Evolutionary conservation across 2,113 vertebrate genomes (phyloP), one percentile per base, ranked within the genome.

Genomic region (Apteryx owenii): DNA sequence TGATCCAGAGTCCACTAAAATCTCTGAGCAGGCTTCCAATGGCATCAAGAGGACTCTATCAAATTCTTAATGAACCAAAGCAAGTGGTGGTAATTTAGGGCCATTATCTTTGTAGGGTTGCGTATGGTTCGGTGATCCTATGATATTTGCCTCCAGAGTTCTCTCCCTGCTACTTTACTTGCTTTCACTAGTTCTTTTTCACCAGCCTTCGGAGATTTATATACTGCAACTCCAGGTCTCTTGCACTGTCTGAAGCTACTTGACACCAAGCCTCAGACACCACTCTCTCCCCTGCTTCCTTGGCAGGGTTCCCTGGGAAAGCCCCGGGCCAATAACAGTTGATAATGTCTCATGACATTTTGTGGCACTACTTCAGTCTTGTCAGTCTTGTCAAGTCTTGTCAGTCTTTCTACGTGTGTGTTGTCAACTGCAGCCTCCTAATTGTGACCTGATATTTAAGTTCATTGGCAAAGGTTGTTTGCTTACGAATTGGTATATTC

Each of bases 91-190:
- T 96, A 91, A 94, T 95, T 97, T 95, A 91, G 89, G 80, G 79
- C 81, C 80, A 90, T 97, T 96, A 90, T 93, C 91, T 95, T 96
- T 61, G 93, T n/a, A 31, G 91, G 79, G 38, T 76, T 97, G 88
- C 80, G 44, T 46, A 83, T 84, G 94, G 75, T 90, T 95, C 1
- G 1, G 60, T 81, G 91, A 61, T 64, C 60, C 76, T 95, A 76
- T 44, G 56, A 4, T 48, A 40, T 91, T 93, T 91, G 81, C 90
- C 89, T 96, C 83, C 77, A 76, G 93, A 96, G 42, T 7, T 81
- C 42, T 91, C 50, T 89, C 54, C 82, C 71, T 89, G 83, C 86
- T 85, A 65, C 65, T 76, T 87, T 53, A 7, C 21, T 92, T 33
- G 40, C 56, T 88, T 84, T 54, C 66, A 5, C 40, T 82, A 65